phyloP scores from a whole-genome alignment of 2,888 invertebrate genomes.

The Nysson spinosus region DNA sequence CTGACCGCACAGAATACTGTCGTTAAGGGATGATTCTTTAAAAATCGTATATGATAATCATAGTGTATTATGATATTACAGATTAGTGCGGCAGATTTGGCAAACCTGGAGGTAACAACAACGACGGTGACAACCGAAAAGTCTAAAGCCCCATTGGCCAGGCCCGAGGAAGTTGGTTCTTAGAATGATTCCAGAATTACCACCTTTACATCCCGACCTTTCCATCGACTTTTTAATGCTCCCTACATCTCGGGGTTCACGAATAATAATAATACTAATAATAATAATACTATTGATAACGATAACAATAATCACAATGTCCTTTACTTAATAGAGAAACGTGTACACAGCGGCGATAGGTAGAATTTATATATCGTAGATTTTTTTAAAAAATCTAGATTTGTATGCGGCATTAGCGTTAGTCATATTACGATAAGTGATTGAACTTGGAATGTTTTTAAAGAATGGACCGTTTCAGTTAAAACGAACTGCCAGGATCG shows the following conservation, averaged over 20 bases:
- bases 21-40: too few relatives aligned
- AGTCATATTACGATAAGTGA: slow-evolving; percentile 40
- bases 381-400: slow-evolving; percentile 72
- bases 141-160: slow-evolving; percentile 73
- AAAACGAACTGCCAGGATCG: slow-evolving; percentile 38
- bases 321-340: slow-evolving; percentile 52
- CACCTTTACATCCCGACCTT: slow-evolving; percentile 29
- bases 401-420: slow-evolving; percentile 64
- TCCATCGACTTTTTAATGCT: slow-evolving; percentile 39
- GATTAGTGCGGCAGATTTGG: slow-evolving; percentile 75
- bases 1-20: too few relatives aligned
- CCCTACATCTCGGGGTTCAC: slow-evolving; percentile 25
- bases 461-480: slow-evolving; percentile 23
- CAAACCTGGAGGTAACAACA: slow-evolving; percentile 73
- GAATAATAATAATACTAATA: too few relatives aligned
- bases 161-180: slow-evolving; percentile 74
- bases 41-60: too few relatives aligned
- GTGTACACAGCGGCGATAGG: slow-evolving; percentile 68
- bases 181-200: slow-evolving; percentile 55
- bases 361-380: slow-evolving; percentile 67
- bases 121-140: slow-evolving; percentile 75
- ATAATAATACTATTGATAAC: too few relatives aligned
- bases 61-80: slow-evolving; percentile 50
- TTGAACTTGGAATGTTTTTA: slow-evolving; percentile 24
- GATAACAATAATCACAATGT: slow-evolving; percentile 38